Evolutionary conservation across 2,888 invertebrate genomes (phyloP), one percentile per base, ranked within the genome.

Genomic region (Halictus ligatus): DNA sequence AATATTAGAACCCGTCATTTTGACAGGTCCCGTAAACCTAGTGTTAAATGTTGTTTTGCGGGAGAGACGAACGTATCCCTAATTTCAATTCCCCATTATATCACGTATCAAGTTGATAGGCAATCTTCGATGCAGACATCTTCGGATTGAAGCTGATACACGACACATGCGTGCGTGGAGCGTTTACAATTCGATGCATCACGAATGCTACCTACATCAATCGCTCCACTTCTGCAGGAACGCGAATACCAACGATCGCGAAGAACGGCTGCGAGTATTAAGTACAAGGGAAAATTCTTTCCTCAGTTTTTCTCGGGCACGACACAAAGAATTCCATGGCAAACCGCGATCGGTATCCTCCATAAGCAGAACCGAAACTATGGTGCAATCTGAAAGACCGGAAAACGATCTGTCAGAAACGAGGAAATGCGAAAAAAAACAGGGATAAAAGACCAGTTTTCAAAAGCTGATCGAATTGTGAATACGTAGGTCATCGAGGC

Each of bases 171-270:
- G 69, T 64, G 60, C 60, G 21, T 12, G 35, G 40, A 78, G 18
- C 40, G 69, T 82, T 74, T 69, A 69, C 25, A 60, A 71, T 15
- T 54, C 48, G 35, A 54, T n/a, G n/a, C n/a, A 54, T 69, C 40
- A 8, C 77, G 67, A 78, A n/a, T 58, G 54, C 69, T 71, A 64
- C 84, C 60, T 71, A 64, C 71, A 60, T 54, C 71, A 60, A 75
- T 84, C 54, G 84, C 75, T 84, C 78, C 15, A 75, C 50, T 71
- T 75, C 43, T 8, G 50, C 48, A 35, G 10, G 72, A 80, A 72
- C 43, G 48, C n/a, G 77, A 67, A 48, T 60, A 60, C 60, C 43
- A 29, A 21, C 64, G 43, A 77, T 69, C 54, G 73, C 13, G 77
- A 77, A 84, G 78, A 75, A 64, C 60, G 60, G 35, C 58, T 2